Conservation (phyloP, 1,140 invertebrate genomes). For the Mercenaria mercenaria region DNA sequence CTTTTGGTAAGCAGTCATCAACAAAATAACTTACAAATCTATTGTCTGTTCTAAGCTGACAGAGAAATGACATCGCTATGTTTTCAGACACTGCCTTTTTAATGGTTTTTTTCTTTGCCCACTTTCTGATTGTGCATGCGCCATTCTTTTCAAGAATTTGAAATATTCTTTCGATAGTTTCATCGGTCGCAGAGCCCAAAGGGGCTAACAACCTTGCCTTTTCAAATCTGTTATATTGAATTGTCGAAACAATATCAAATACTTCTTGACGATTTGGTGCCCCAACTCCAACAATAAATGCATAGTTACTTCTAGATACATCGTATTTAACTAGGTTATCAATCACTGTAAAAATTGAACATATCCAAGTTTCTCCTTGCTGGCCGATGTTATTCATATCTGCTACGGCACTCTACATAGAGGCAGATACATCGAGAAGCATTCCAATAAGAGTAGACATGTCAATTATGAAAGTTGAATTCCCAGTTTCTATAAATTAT, state of each 20-base stretch:
- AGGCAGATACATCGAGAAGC: neutral
- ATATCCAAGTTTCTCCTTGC: neutral
- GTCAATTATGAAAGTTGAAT: neutral
- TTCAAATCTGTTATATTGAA: neutral
- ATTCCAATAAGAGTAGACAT: neutral
- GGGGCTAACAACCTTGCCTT: too few relatives aligned
- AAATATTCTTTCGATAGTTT: neutral
- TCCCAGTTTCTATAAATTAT: too few relatives aligned
- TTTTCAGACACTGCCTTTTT: neutral
- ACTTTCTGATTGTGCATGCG: neutral
- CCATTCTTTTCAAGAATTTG: constrained; percentile 35
- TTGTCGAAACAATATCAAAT: neutral
- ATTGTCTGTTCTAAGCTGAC: too few relatives aligned
- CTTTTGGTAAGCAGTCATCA: too few relatives aligned
- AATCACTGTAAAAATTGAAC: neutral
- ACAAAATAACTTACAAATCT: too few relatives aligned
- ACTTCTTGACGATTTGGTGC: neutral
- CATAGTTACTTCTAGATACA: too few relatives aligned
- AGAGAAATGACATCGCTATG: too few relatives aligned
- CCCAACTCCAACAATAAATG: constrained; percentile 26
- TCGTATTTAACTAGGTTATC: constrained; percentile 14
- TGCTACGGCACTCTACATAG: neutral
- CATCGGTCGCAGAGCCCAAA: too few relatives aligned
- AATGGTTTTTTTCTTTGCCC: neutral
- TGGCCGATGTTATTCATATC: neutral